Evolutionary conservation across 2,113 vertebrate genomes (phyloP).

Genomic region (Ptyas mucosa): DNA sequence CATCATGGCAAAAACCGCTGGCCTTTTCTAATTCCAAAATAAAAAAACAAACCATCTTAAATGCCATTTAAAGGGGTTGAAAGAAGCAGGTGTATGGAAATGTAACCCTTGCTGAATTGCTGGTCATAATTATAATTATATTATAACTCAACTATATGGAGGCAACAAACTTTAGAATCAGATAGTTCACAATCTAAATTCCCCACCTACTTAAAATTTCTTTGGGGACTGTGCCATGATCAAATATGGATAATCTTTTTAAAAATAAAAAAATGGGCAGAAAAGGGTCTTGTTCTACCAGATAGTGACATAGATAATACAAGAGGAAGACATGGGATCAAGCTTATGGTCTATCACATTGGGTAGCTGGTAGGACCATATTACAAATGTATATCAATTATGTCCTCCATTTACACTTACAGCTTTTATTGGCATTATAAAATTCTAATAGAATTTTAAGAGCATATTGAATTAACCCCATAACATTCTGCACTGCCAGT

Average conservation of each 20-base stretch:
- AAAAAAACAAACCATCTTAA: neutral
- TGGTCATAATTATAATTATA: neutral
- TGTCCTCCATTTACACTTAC: neutral
- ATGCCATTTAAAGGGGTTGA: neutral
- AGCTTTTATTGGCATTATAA: slow-evolving; percentile 4
- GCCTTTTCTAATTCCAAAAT: neutral
- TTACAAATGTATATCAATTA: neutral
- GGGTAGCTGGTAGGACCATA: neutral
- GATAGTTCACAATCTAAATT: neutral
- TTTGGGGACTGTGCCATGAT: neutral
- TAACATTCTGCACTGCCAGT: slow-evolving; percentile 2
- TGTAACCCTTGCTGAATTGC: neutral
- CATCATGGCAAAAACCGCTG: neutral
- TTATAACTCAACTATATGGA: neutral
- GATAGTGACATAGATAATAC: neutral
- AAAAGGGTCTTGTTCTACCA: neutral
- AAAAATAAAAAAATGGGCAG: neutral
- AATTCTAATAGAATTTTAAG: neutral
- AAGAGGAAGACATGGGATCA: neutral
- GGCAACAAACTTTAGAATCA: neutral
- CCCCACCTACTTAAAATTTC: neutral
- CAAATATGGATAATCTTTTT: neutral
- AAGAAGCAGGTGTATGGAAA: neutral
- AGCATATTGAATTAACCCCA: neutral
- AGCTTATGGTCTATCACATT: neutral